A percentile compares a stretch with the other conserved stretches of the same genome.
Evolutionary conservation across 1,140 invertebrate genomes (phyloP).

Genomic region (Bilobella aurantiaca): DNA sequence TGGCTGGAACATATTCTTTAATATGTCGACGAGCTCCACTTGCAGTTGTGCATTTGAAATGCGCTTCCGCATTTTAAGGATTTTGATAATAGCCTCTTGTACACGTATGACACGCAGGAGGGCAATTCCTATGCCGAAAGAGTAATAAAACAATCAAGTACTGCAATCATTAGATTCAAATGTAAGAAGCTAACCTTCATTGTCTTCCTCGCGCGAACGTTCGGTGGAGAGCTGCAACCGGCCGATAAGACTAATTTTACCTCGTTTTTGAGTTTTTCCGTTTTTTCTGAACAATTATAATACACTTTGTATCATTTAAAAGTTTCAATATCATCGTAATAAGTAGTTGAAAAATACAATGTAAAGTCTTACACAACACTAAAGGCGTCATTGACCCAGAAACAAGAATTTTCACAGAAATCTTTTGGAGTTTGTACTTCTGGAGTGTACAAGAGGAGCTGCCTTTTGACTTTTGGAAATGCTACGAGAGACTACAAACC

Average conservation of each 20-base stretch:
- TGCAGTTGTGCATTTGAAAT: constrained; percentile 89
- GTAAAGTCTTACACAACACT: constrained; percentile 55
- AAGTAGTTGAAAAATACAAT: background rate
- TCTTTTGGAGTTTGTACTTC: constrained; percentile 77
- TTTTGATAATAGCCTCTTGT: constrained; percentile 79
- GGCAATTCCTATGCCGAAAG: too few species aligned
- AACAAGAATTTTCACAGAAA: constrained; percentile 81
- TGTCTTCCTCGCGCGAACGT: constrained; percentile 89
- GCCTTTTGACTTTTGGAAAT: constrained; percentile 92
- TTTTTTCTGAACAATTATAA: constrained; percentile 60
- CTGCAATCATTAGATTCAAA: too few species aligned
- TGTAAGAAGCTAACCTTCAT: too few species aligned
- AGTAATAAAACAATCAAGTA: too few species aligned
- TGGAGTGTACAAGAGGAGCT: constrained; percentile 72
- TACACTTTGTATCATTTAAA: too few species aligned
- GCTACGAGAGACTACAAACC: constrained; percentile 67
- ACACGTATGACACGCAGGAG: constrained; percentile 84
- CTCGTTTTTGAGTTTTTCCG: constrained; percentile 82
- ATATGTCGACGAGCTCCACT: constrained; percentile 90
- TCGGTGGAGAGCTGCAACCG: constrained; percentile 88
- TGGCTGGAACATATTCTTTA: constrained; percentile 98
- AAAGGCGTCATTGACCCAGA: constrained; percentile 97
- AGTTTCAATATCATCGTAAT: constrained; percentile 10
- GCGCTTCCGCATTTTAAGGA: constrained; percentile 92
- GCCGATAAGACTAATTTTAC: constrained; percentile 91